These are phyloP conservation scores for Misgurnus anguillicaudatus DNA, from an alignment of 2,113 vertebrate genomes.

Conservation along the genomic window DNA sequence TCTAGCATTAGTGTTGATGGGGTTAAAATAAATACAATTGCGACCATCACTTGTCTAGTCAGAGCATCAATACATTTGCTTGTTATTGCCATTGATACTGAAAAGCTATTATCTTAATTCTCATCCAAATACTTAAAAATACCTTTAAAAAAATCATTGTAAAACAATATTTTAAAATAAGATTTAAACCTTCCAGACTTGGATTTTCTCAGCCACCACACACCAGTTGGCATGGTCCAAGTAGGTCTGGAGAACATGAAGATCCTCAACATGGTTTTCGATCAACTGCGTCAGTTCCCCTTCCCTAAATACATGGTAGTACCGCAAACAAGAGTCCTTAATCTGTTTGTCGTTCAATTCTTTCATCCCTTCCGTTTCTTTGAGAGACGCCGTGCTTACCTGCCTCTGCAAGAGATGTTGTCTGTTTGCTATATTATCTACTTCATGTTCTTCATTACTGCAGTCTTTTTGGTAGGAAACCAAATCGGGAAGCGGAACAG, in stretches of 20 bases:
- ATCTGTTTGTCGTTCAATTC: background rate
- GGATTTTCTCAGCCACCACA: slow-evolving; percentile 71
- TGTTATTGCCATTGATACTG: slow-evolving; percentile 18
- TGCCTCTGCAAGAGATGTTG: slow-evolving; percentile 30
- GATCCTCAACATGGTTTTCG: slow-evolving; percentile 67
- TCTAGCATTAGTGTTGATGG: background rate
- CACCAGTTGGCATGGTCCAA: slow-evolving; percentile 76
- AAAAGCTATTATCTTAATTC: background rate
- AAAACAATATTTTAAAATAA: slow-evolving; percentile 37
- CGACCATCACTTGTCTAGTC: background rate
- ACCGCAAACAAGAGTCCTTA: slow-evolving; percentile 67
- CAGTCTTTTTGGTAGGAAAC: slow-evolving; percentile 68
- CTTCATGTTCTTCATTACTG: slow-evolving; percentile 42
- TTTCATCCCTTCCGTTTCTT: slow-evolving; percentile 38
- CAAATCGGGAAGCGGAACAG: slow-evolving; percentile 76
- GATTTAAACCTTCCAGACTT: slow-evolving; percentile 64
- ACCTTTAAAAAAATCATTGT: slow-evolving; percentile 32
- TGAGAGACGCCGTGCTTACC: slow-evolving; percentile 58
- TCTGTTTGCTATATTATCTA: slow-evolving; percentile 42
- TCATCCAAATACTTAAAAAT: slow-evolving; percentile 28
- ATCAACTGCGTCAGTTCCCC: slow-evolving; percentile 71
- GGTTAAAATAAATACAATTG: background rate
- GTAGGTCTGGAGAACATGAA: slow-evolving; percentile 70
- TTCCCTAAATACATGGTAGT: slow-evolving; percentile 76
- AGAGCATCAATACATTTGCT: slow-evolving; percentile 8